Base-by-base conservation (phyloP, 1,140 invertebrate species). In the Leucophenga varia region DNA sequence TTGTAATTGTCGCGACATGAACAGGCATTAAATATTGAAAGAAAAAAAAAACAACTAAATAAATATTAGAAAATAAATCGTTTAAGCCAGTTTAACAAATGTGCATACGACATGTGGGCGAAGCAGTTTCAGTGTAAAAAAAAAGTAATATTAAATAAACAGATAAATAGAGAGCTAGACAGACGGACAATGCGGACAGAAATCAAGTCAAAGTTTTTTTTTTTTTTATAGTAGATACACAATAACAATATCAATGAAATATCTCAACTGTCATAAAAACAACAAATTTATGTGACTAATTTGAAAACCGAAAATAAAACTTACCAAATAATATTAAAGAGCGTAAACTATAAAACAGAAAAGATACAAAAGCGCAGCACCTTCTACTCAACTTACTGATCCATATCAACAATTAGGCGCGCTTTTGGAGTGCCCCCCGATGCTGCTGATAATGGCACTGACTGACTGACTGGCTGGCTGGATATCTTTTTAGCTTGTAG, bases 241-340 rank as follows among this genome's bases (percentile, higher is more conserved):
- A n/a, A n/a, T n/a, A n/a, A n/a, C n/a, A n/a, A 10, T 39, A 44
- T 48, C 41, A 44, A 46, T 45, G 48, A 51, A 34, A 42, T 44
- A 59, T 43, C n/a, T n/a, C 56, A 49, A 43, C n/a, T 21, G 47
- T 51, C 63, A 67, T 67, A 67, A 67, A 67, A 47, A 44, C 55
- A 42, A 51, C 59, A 67, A 68, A 67, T 67, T 67, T 67, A 67
- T 67, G 63, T 57, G 64, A 47, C 63, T 67, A 68, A 67, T 67
- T 67, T 61, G 59, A 67, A 57, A 67, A 63, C 54, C 63, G 67
- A 59, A 53, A 65, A 67, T 67, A 61, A 67, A 63, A 55, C 63
- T 67, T 54, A 67, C 63, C 63, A 67, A 67, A 67, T 67, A 67
- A 67, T 67, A 67, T 67, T 67, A 67, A 67, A 51, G 58, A 47